These are phyloP conservation scores for Ladona fulva DNA, from an alignment of 1,140 invertebrate species.

Conservation along the genomic window DNA sequence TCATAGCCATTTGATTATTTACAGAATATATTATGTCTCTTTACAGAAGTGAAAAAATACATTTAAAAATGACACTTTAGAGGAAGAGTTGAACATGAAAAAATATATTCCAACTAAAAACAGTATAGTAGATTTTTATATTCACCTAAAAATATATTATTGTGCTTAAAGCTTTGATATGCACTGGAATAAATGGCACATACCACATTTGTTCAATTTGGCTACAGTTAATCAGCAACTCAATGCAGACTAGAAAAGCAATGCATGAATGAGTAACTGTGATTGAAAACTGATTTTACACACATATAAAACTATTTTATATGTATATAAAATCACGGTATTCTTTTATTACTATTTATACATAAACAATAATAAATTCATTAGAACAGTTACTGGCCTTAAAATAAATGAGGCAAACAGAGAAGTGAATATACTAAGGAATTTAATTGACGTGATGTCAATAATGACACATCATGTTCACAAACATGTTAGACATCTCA, in stretches of 20 bases:
- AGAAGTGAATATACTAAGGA: neutral
- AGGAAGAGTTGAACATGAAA: neutral
- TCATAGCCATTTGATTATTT: neutral
- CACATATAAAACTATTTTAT: neutral
- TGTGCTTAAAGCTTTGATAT: constrained; percentile 6
- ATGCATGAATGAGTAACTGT: neutral
- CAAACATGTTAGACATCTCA: neutral
- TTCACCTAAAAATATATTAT: constrained; percentile 5
- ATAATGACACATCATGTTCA: neutral
- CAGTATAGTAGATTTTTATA: neutral
- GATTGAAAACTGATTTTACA: neutral
- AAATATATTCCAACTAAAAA: constrained; percentile 1
- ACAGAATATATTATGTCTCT: constrained; percentile 7
- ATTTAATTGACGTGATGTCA: no score
- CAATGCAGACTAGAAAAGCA: constrained; percentile 5
- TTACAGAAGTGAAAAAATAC: constrained; percentile 10
- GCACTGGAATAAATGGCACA: neutral
- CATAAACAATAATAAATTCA: neutral
- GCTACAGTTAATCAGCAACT: constrained; percentile 5
- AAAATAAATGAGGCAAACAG: neutral
- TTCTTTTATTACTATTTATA: neutral
- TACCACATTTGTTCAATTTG: neutral
- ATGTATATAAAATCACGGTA: neutral
- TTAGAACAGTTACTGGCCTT: neutral
- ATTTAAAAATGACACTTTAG: constrained; percentile 7